Evolutionary conservation across 2,797 vertebrate species (phyloP), one percentile per base, ranked within the genome.

Genomic region (Otolemur crassicaudatus): DNA sequence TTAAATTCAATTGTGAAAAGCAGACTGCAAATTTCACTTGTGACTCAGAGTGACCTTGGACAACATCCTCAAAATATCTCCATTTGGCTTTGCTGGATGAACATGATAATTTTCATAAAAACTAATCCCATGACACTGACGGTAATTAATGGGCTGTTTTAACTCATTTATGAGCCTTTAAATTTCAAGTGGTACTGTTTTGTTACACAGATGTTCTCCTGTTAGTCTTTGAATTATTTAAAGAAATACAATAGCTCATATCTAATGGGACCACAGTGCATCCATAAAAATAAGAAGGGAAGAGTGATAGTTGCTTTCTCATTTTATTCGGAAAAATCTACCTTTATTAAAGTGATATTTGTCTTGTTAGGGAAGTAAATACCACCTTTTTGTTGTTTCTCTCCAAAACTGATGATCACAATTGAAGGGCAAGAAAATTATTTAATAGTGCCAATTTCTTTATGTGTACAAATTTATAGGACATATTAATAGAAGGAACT

Each of bases 101-200:
- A 2, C 10, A 87, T 88, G 79, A 85, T 92, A 37, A 75, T 96
- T 58, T 94, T 92, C 80, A 92, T 92, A 97, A 93, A 27, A 87
- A 73, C 61, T 94, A 91, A 93, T 87, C 46, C 65, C n/a, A 56
- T 83, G 67, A 86, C 69, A 81, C 17, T 85, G 34, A 87, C 76
- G 31, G 29, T 69, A 69, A 63, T 46, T 93, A 93, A 83, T 92
- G 22, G 58, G 65, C 87, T 91, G 25, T 81, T 96, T 93, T 93
- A 94, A 90, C 31, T 88, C 37, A 61, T 63, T 94, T 80, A 67
- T n/a, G 88, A 67, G 31, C 95, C 73, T 91, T 96, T 93, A 86
- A 91, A 95, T 87, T 94, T 92, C 19, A 94, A 69, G 25, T 65
- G 20, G 20, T 80, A 40, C 19, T 76, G 22, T 80, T 91, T 95